Evolutionary conservation across 1,140 invertebrate species (phyloP).

Genomic region (Diorhabda elongata): DNA sequence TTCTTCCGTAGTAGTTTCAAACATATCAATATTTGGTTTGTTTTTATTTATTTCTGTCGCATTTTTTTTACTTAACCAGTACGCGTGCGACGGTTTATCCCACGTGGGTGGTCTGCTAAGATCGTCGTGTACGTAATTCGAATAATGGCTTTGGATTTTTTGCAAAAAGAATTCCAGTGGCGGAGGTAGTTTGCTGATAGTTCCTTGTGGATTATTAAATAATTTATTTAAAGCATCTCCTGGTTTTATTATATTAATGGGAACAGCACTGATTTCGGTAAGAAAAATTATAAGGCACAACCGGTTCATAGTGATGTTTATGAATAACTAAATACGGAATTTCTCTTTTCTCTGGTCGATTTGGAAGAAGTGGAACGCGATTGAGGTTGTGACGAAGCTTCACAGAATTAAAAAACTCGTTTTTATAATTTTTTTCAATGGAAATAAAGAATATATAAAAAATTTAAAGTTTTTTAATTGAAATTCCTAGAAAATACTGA

Average conservation of each 20-base stretch:
- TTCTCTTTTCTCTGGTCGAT: not conserved
- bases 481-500: too few species aligned
- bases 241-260: conserved; percentile 4
- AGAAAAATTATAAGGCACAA: not conserved
- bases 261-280: not conserved
- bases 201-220: conserved; percentile 31
- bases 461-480: too few species aligned
- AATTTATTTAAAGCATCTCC: conserved; percentile 14
- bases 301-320: not conserved
- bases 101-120: conserved; percentile 46
- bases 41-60: not conserved
- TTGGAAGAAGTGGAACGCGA: not conserved
- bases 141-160: conserved; percentile 57
- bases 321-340: not conserved
- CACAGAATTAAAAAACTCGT: too few species aligned
- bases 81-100: conserved; percentile 39
- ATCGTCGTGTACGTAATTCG: conserved; percentile 53
- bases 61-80: not conserved
- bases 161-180: conserved; percentile 59
- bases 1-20: not conserved
- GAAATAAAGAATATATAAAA: too few species aligned
- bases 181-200: conserved; percentile 56
- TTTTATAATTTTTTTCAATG: too few species aligned
- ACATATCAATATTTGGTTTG: not conserved
- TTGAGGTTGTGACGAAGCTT: not conserved